A percentile compares a stretch with the other conserved stretches of the same genome.
These are phyloP conservation scores for Lichenostomus cassidix DNA, from an alignment of 2,113 vertebrate species.

Conservation along the genomic window DNA sequence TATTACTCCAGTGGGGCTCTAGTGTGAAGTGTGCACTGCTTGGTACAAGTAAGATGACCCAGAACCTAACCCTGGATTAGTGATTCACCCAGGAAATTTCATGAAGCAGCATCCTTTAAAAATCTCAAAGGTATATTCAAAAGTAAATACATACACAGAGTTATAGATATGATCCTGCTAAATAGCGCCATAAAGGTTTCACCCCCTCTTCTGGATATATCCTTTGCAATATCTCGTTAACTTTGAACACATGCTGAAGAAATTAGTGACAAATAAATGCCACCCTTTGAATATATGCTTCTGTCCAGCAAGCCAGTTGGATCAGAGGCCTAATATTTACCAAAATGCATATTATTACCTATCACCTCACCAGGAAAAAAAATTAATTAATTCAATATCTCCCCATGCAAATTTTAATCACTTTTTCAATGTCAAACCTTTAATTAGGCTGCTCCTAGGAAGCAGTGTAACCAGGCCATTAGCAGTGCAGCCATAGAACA, in stretches of 20 bases:
- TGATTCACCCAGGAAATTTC: neutral
- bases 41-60: neutral
- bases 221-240: neutral
- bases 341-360: neutral
- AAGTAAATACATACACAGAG: neutral
- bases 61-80: neutral
- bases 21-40: neutral
- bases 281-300: neutral
- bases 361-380: neutral
- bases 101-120: neutral
- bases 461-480: conserved; percentile 20
- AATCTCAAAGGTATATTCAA: neutral
- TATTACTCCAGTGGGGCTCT: neutral
- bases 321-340: neutral
- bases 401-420: conserved; percentile 10
- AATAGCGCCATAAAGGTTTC: neutral
- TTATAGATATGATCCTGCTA: neutral
- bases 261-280: neutral
- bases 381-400: neutral
- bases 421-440: conserved; percentile 32
- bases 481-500: conserved; percentile 14
- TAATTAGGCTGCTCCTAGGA: neutral
- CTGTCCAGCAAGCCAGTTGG: neutral
- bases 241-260: neutral
- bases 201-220: neutral